Base-by-base conservation (phyloP, 2,113 vertebrate species). In the Sorex araneus region DNA sequence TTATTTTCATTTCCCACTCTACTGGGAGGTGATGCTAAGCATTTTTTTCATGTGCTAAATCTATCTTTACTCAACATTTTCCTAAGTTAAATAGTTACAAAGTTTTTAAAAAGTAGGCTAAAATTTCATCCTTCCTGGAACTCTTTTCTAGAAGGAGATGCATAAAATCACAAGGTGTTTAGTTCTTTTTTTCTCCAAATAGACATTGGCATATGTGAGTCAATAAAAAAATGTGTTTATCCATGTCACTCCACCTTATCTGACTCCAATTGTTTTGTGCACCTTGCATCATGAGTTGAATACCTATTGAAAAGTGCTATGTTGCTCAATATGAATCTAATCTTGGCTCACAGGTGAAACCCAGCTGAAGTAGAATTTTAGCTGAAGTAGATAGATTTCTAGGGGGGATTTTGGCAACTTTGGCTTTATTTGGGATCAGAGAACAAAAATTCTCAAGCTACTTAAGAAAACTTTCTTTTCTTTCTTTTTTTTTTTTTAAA, bases 381-480 rank as follows among this genome's bases (percentile, higher is more conserved):
- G 27, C 32, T 63, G n/a, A 43, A 50, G 47, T 50, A 50, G 47
- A 50, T 50, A 50, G 47, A 50, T 50, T 89, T 96, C 74, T 93
- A 60, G 90, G 94, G 21, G 57, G 91, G 86, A 8, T 86, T 87
- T 90, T 82, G 74, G 27, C 43, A 80, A 43, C 82, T 92, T 93
- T 90, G 23, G 74, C 94, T 91, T 80, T 93, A 84, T 73, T 84
- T 89, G 73, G 34, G 43, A 16, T 69, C 73, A 84, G 84, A 73
- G 57, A 32, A 32, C n/a, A 73, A 82, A 96, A 84, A 27, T 95
- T 84, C 88, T 76, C 78, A 93, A 88, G 28, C 27, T 79, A 11
- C 5, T 66, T 45, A 64, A 76, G 64, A 88, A 64, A 87, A 69
- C 25, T n/a, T n/a, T n/a, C 16, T 82, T 27, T 16, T 6, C 60